A percentile compares a stretch with the other conserved stretches of the same genome.
Evolutionary conservation across 2,888 invertebrate species (phyloP).

Genomic region (Pseudeuparius sepicola): DNA sequence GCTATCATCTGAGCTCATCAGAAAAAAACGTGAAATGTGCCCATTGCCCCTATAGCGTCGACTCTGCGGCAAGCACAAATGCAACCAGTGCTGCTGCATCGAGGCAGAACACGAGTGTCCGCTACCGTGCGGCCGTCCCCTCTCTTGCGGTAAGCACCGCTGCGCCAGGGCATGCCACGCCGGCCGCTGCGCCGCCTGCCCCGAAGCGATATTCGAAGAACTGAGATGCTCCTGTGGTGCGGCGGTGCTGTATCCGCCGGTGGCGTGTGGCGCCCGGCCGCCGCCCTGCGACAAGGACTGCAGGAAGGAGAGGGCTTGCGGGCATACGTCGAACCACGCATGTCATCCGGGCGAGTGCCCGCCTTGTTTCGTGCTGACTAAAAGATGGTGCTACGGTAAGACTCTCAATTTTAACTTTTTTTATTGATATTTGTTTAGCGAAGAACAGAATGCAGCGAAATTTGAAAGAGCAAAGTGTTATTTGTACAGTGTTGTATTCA

Average conservation of each 20-base stretch:
- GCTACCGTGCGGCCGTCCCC: slow-evolving; percentile 66
- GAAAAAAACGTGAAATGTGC: too few species aligned
- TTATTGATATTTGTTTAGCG: too few species aligned
- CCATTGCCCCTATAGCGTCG: slow-evolving; percentile 60
- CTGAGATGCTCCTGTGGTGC: slow-evolving; percentile 84
- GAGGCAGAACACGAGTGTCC: slow-evolving; percentile 80
- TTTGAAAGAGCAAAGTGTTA: too few species aligned
- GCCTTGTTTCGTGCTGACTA: slow-evolving; percentile 79
- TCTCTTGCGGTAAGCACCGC: slow-evolving; percentile 81
- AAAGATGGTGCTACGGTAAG: slow-evolving; percentile 60
- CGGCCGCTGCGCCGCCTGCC: slow-evolving; percentile 72
- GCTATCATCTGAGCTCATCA: too few species aligned
- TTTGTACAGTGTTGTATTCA: too few species aligned
- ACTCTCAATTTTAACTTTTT: not conserved
- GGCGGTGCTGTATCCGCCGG: slow-evolving; percentile 78
- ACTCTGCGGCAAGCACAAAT: slow-evolving; percentile 81
- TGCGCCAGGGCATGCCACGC: slow-evolving; percentile 86
- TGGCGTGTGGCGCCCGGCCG: slow-evolving; percentile 82
- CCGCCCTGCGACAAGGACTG: slow-evolving; percentile 76
- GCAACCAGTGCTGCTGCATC: slow-evolving; percentile 82
- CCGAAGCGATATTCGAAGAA: slow-evolving; percentile 76
- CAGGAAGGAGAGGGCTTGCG: slow-evolving; percentile 63
- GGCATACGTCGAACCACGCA: slow-evolving; percentile 72
- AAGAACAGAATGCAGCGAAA: too few species aligned
- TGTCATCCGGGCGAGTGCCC: slow-evolving; percentile 76